Evolutionary conservation across 2,113 vertebrate genomes (phyloP).

Genomic region (Tichodroma muraria): DNA sequence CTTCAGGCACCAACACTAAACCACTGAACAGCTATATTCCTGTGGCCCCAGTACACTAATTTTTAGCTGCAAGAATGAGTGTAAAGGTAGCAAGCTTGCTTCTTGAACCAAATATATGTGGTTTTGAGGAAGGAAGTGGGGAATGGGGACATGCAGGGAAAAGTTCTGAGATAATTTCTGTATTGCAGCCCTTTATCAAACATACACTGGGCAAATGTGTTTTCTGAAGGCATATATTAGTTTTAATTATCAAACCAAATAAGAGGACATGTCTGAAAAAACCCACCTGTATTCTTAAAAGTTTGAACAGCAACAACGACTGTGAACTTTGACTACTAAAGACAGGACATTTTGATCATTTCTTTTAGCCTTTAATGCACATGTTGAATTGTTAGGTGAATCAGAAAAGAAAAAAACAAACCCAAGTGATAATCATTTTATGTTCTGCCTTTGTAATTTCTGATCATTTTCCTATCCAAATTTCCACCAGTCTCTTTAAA

Average conservation of each 20-base stretch:
- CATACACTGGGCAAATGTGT: background rate
- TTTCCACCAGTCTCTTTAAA: background rate
- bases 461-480: background rate
- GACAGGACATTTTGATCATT: background rate
- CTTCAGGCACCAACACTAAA: background rate
- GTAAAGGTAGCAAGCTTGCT: background rate
- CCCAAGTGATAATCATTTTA: background rate
- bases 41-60: background rate
- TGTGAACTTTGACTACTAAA: background rate
- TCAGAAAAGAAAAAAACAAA: background rate
- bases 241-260: background rate
- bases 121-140: background rate
- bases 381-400: background rate
- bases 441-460: background rate
- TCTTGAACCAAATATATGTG: background rate
- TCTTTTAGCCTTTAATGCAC: background rate
- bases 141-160: fast-evolving
- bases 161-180: background rate
- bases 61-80: background rate
- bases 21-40: no score
- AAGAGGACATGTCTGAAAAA: background rate
- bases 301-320: background rate
- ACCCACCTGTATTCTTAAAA: background rate
- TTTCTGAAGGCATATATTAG: background rate
- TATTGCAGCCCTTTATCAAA: background rate